A percentile compares a stretch with the other conserved stretches of the same genome.
Conservation (phyloP, 2,888 invertebrate genomes). For the Himalopsyche japonica region DNA sequence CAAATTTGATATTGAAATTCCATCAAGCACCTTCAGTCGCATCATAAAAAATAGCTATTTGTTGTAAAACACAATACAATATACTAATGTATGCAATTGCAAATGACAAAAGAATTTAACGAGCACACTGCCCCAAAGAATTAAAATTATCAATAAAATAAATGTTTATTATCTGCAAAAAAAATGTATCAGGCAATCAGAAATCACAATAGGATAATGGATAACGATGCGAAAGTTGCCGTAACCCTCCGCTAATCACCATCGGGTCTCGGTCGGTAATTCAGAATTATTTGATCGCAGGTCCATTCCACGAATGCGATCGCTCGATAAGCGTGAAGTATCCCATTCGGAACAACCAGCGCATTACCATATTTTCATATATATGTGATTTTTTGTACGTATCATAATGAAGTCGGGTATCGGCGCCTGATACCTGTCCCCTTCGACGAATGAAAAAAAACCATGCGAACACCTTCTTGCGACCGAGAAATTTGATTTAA, state of each 20-base stretch:
- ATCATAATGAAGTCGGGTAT: constrained; percentile 15
- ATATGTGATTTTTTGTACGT: constrained; percentile 8
- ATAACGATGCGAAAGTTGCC: background rate
- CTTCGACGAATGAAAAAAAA: background rate
- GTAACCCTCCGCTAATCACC: constrained; percentile 14
- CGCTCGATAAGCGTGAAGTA: constrained; percentile 34
- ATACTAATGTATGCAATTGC: no score
- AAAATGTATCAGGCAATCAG: background rate
- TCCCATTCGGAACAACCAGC: background rate
- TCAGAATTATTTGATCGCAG: constrained; percentile 30
- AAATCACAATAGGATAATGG: background rate
- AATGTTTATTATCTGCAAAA: no score
- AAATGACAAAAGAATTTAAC: no score
- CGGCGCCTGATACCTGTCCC: constrained; percentile 11
- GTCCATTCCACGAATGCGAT: constrained; percentile 30
- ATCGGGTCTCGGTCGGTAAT: constrained; percentile 23
- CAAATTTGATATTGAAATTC: no score
- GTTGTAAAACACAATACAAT: no score
- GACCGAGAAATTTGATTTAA: constrained; percentile 34
- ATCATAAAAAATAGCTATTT: no score
- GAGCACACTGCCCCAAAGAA: no score
- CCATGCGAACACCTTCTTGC: constrained; percentile 20
- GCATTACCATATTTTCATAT: constrained; percentile 25
- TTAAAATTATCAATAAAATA: no score
- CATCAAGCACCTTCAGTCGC: no score